Evolutionary conservation across 1,140 invertebrate genomes (phyloP).

Genomic region (Rhopalosiphum padi): DNA sequence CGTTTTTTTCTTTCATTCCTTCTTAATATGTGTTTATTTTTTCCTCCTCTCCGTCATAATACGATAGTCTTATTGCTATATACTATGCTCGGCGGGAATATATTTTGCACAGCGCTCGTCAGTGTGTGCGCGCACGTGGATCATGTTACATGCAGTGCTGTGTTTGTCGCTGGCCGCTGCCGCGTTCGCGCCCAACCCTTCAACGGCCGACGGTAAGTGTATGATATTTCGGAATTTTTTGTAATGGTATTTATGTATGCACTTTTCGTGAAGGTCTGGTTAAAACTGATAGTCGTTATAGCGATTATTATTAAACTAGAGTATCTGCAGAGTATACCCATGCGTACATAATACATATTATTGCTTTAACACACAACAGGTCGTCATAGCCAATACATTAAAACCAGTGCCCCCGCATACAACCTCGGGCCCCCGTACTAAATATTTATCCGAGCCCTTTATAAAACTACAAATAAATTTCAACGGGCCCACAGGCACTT

Average conservation of each 20-base stretch:
- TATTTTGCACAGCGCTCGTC: background rate
- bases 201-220: conserved; percentile 16
- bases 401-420: no score
- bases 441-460: no score
- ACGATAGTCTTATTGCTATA: background rate
- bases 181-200: background rate
- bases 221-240: background rate
- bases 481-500: no score
- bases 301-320: no score
- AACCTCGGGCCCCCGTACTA: no score
- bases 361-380: no score
- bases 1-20: conserved; percentile 34
- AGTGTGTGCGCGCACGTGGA: conserved; percentile 37
- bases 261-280: background rate
- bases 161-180: conserved; percentile 7
- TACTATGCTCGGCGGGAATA: background rate
- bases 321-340: no score
- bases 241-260: background rate
- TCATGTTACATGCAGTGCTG: conserved; percentile 35
- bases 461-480: no score
- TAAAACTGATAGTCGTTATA: no score
- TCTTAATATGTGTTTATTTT: background rate
- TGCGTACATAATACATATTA: no score
- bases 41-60: background rate
- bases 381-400: no score